A percentile compares a stretch with the other conserved stretches of the same genome.
Conservation (phyloP, 2,113 vertebrate genomes). For the Mola mola region DNA sequence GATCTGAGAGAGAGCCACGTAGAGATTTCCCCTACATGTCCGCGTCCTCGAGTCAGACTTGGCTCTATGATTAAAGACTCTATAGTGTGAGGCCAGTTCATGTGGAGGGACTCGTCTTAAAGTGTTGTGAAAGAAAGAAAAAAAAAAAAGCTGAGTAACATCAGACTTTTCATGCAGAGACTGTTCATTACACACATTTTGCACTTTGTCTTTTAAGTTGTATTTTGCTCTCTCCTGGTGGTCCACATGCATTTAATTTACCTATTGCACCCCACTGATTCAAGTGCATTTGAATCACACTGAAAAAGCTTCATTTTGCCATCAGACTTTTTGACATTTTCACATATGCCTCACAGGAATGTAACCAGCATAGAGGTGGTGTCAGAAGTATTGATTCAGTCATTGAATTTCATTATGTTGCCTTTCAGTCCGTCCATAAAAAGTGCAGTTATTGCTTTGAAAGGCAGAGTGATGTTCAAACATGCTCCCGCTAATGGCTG, state of each 20-base stretch:
- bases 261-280: conserved; percentile 49
- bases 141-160: conserved; percentile 34
- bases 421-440: conserved; percentile 66
- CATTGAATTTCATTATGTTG: conserved; percentile 40
- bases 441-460: conserved; percentile 46
- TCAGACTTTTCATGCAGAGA: conserved; percentile 48
- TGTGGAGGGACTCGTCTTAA: conserved; percentile 51
- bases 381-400: conserved; percentile 7
- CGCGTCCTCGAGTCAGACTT: conserved; percentile 91
- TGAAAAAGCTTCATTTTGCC: conserved; percentile 54
- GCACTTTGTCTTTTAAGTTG: conserved; percentile 68
- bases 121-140: conserved; percentile 53
- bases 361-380: conserved; percentile 28
- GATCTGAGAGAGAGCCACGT: conserved; percentile 88
- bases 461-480: conserved; percentile 33
- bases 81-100: conserved; percentile 84
- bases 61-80: conserved; percentile 97
- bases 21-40: conserved; percentile 88
- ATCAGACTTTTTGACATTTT: conserved; percentile 59
- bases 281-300: conserved; percentile 50
- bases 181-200: conserved; percentile 71
- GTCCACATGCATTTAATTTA: conserved; percentile 63
- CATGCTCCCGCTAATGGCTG: conserved; percentile 28
- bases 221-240: conserved; percentile 61
- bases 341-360: conserved; percentile 56